A percentile compares a stretch with the other conserved stretches of the same genome.
Evolutionary conservation across 2,888 invertebrate species (phyloP).

Genomic region (Andrena dorsata): DNA sequence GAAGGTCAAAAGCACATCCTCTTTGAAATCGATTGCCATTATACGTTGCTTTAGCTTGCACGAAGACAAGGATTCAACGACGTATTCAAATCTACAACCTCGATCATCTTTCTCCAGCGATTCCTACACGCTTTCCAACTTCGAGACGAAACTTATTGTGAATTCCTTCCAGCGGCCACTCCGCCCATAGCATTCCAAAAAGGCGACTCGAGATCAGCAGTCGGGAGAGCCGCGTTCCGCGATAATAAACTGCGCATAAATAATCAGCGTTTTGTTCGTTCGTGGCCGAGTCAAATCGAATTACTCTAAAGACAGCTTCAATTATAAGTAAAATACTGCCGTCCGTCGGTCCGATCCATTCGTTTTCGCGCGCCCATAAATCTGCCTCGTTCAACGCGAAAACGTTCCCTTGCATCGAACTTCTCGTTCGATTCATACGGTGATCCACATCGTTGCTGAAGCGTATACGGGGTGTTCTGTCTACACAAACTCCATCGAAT

Average conservation of each 20-base stretch:
- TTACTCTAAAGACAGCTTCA: conserved; percentile 32
- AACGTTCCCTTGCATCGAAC: conserved; percentile 34
- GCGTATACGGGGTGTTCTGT: no score
- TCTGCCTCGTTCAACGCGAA: conserved; percentile 19
- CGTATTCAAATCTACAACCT: background rate
- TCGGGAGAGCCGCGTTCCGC: no score
- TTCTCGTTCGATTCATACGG: conserved; percentile 8
- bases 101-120: background rate
- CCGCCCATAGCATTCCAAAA: no score
- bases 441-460: no score
- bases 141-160: background rate
- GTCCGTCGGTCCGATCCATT: conserved; percentile 7
- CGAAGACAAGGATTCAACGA: background rate
- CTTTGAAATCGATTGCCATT: no score
- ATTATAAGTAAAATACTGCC: conserved; percentile 43
- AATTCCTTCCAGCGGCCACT: conserved; percentile 10
- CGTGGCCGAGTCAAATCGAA: conserved; percentile 34
- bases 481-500: no score
- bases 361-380: conserved; percentile 37
- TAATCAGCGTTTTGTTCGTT: conserved; percentile 12
- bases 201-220: no score
- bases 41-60: background rate
- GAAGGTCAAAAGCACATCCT: no score
- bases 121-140: conserved; percentile 18
- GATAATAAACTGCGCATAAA: no score